These are phyloP conservation scores for Hormiphora californensis DNA, from an alignment of 37 sponge, comb jelly and placozoan genomes.

Conservation along the genomic window DNA sequence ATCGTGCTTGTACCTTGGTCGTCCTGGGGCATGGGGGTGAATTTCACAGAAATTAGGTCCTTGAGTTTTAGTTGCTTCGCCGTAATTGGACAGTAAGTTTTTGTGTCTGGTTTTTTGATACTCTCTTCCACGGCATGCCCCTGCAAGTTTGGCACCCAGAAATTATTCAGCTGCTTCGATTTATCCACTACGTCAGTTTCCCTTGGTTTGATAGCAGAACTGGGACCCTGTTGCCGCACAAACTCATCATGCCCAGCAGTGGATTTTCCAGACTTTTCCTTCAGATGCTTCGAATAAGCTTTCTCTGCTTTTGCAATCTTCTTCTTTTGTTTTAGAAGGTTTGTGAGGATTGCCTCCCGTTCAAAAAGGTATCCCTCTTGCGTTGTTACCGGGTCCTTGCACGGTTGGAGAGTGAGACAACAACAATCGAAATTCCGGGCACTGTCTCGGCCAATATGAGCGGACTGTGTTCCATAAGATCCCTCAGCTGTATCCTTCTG, in stretches of 20 bases:
- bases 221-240: not conserved
- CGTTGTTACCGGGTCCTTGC: slow-evolving; percentile 86
- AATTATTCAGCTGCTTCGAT: slow-evolving; percentile 68
- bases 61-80: slow-evolving; percentile 65
- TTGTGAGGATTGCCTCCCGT: slow-evolving; percentile 83
- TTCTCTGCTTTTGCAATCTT: slow-evolving; percentile 73
- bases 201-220: slow-evolving; percentile 42
- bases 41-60: slow-evolving; percentile 72
- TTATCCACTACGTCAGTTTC: slow-evolving; percentile 12
- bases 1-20: not conserved
- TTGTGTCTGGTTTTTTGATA: slow-evolving; percentile 75
- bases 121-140: slow-evolving; percentile 67
- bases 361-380: slow-evolving; percentile 90
- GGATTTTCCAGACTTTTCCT: slow-evolving; percentile 56
- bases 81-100: slow-evolving; percentile 83
- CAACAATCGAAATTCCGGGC: slow-evolving; percentile 82
- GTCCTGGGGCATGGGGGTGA: slow-evolving; percentile 61
- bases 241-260: not conserved
- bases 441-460: slow-evolving; percentile 60
- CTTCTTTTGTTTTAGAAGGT: slow-evolving; percentile 83
- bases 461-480: slow-evolving; percentile 64
- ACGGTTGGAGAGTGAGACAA: slow-evolving; percentile 82
- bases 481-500: slow-evolving; percentile 76
- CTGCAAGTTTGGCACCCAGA: slow-evolving; percentile 88
- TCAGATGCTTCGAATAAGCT: slow-evolving; percentile 73